A percentile compares a stretch with the other conserved stretches of the same genome.
Conservation (phyloP, 2,888 invertebrate species). For the Muschampia plurimacula region DNA sequence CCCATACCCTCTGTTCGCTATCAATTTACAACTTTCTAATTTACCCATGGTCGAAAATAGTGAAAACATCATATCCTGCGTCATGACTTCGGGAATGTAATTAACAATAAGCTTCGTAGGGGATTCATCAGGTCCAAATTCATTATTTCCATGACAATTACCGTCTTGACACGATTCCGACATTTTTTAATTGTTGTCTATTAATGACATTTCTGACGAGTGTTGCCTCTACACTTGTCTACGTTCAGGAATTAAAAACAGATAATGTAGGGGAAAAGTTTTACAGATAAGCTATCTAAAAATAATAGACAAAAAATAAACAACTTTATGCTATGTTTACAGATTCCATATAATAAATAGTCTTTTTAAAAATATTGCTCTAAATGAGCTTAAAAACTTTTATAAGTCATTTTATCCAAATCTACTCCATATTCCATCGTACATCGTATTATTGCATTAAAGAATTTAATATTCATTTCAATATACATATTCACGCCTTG, state of each 20-base stretch:
- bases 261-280: background rate
- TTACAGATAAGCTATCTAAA: no score
- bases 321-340: no score
- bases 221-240: conserved; percentile 60
- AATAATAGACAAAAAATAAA: no score
- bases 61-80: conserved; percentile 86
- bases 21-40: conserved; percentile 86
- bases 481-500: no score
- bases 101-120: conserved; percentile 86
- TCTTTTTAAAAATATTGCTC: no score
- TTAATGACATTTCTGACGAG: conserved; percentile 80
- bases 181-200: conserved; percentile 87
- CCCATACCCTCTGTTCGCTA: conserved; percentile 84
- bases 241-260: conserved; percentile 60
- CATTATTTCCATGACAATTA: conserved; percentile 85
- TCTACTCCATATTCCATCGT: no score
- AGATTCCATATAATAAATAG: no score
- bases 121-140: conserved; percentile 84
- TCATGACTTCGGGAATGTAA: conserved; percentile 86
- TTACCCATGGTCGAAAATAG: conserved; percentile 85
- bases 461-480: no score
- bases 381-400: no score
- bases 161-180: conserved; percentile 87
- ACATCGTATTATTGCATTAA: no score
- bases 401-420: no score